Base-by-base conservation (phyloP, 2,113 vertebrate genomes). In the Phainopepla nitens region DNA sequence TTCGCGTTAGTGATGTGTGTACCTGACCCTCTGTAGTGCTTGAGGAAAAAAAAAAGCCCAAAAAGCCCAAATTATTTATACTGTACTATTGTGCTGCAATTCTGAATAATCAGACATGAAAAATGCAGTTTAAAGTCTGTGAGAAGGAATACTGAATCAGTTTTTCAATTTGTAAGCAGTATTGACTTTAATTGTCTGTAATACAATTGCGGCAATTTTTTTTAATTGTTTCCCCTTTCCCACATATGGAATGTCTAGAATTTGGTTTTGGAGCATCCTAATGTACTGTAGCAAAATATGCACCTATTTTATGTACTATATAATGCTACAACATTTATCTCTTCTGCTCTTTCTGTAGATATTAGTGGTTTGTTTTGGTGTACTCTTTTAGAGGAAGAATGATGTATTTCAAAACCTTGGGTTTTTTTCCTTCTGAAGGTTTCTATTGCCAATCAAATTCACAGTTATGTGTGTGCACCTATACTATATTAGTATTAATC, bases 1-100 rank as follows among this genome's bases (percentile, higher is more conserved):
- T 92, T 54, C 89, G 33, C 29, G 36, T 81, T 94, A 87, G 58
- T 62, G 60, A 41, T 94, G 36, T 61, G 64, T 92, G 44, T 92
- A 89, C 87, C 79, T 96, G 96, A 94, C 78, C 93, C 65, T 95
- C 73, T 93, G 49, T 77, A 80, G 54, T 29, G 36, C 50, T 51
- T 14, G 36, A 57, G 23, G 13, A 2, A 7, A 7, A 50, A 42
- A 42, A 21, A 50, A 23, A 66, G 39, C 39, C 39, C 39, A 9
- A 39, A 27, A 10, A 41, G 2, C 27, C 53, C 45, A 44, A 35
- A 61, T 25, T 72, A 83, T 56, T 18, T 89, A 50, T 53, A 36
- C 16, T 57, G 5, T 57, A 29, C 36, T 86, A 41, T 18, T 71
- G 8, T 54, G 21, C 49, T 87, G 62, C 23, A 58, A 18, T 83